These are phyloP conservation scores for Neria commutata DNA, from an alignment of 2,888 invertebrate species.

Conservation along the genomic window DNA sequence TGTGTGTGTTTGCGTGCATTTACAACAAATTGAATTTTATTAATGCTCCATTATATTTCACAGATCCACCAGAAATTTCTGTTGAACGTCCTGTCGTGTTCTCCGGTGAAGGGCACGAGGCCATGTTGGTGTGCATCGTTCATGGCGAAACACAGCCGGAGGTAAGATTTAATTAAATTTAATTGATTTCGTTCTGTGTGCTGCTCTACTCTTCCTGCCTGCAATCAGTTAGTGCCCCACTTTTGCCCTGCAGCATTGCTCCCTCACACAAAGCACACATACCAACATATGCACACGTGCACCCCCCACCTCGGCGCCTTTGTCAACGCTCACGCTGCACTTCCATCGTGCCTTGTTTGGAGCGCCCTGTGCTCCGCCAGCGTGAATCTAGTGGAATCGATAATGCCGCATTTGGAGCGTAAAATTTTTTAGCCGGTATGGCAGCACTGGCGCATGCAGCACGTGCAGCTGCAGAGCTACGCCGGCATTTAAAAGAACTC, in stretches of 20 bases:
- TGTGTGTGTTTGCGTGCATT: background rate
- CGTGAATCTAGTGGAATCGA: too few species aligned
- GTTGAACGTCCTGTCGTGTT: slow-evolving; percentile 71
- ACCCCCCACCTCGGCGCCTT: background rate
- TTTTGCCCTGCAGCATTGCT: background rate
- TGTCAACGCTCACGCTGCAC: too few species aligned
- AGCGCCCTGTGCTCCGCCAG: too few species aligned
- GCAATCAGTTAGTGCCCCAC: background rate
- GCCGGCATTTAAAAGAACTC: too few species aligned
- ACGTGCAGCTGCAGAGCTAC: too few species aligned
- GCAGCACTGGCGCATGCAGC: too few species aligned
- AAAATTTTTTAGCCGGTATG: too few species aligned
- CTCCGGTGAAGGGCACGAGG: slow-evolving; percentile 72
- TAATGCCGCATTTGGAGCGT: too few species aligned
- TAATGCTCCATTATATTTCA: slow-evolving; percentile 17
- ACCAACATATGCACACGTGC: background rate
- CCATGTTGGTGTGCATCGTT: slow-evolving; percentile 72
- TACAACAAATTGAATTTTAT: background rate
- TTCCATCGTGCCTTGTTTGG: too few species aligned
- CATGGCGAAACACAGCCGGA: slow-evolving; percentile 72
- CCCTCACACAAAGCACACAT: slow-evolving; percentile 16
- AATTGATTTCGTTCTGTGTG: slow-evolving; percentile 41
- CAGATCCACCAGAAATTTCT: slow-evolving; percentile 62
- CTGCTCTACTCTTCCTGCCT: background rate
- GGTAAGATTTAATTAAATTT: slow-evolving; percentile 63